phyloP scores from a whole-genome alignment of 2,888 invertebrate species.

The Stenodema calcarata region DNA sequence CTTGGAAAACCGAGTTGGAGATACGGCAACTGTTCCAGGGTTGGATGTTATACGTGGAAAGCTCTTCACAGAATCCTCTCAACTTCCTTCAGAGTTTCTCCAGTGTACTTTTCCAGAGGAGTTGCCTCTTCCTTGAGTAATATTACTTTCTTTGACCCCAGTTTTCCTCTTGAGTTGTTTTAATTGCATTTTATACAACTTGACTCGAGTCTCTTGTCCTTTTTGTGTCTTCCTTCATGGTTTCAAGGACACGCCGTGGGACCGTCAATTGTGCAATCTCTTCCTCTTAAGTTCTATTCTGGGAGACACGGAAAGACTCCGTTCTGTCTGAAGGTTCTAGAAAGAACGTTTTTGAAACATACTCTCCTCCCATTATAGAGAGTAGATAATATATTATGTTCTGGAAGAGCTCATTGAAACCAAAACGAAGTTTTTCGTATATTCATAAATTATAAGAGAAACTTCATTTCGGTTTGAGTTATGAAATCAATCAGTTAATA shows the following conservation, averaged over 20 bases:
- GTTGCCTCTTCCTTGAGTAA: constrained; percentile 7
- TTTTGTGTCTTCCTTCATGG: background rate
- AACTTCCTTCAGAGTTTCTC: constrained; percentile 23
- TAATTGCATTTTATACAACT: constrained; percentile 34
- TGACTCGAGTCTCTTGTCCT: background rate
- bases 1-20: background rate
- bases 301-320: background rate
- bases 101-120: constrained; percentile 30
- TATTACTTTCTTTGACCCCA: constrained; percentile 25
- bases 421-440: no score
- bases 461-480: no score
- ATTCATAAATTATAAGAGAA: no score
- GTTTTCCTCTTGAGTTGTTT: background rate
- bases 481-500: no score
- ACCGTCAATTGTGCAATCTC: background rate
- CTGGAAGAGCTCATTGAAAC: no score
- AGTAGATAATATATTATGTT: no score
- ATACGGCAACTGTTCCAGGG: background rate
- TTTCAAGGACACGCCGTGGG: background rate
- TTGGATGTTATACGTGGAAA: constrained; percentile 38
- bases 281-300: background rate
- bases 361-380: no score
- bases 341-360: no score
- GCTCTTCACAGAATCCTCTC: constrained; percentile 36
- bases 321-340: background rate